phyloP scores from a whole-genome alignment of 2,113 vertebrate species.

The Xiphorhynchus elegans region DNA sequence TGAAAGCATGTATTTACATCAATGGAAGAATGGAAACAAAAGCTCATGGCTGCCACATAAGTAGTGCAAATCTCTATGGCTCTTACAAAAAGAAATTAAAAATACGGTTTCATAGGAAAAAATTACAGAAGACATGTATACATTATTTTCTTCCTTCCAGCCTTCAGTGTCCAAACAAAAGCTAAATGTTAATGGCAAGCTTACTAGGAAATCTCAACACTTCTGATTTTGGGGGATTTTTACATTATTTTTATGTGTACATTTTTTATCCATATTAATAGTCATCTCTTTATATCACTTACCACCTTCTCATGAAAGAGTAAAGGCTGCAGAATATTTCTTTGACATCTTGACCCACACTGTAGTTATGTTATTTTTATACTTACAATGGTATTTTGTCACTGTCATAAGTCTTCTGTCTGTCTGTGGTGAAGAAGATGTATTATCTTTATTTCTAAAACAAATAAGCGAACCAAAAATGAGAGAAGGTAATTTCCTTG shows the following conservation, averaged over 20 bases:
- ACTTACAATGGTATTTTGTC: neutral
- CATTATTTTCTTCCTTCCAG: neutral
- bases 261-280: neutral
- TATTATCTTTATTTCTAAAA: neutral
- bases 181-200: neutral
- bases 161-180: neutral
- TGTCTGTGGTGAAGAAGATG: neutral
- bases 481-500: neutral
- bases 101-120: neutral
- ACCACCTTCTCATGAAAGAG: neutral
- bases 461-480: neutral
- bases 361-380: neutral
- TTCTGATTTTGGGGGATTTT: neutral
- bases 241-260: neutral
- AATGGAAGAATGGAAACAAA: neutral
- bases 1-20: neutral
- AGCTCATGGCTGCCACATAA: neutral
- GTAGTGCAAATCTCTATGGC: neutral
- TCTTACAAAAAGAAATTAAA: neutral
- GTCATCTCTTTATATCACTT: neutral
- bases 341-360: neutral
- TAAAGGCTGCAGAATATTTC: neutral
- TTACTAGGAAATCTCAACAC: neutral
- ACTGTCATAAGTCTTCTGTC: neutral
- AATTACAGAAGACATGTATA: fast-evolving